Evolutionary conservation across 2,888 invertebrate genomes (phyloP), one percentile per base, ranked within the genome.

Genomic region (Acleris literana): DNA sequence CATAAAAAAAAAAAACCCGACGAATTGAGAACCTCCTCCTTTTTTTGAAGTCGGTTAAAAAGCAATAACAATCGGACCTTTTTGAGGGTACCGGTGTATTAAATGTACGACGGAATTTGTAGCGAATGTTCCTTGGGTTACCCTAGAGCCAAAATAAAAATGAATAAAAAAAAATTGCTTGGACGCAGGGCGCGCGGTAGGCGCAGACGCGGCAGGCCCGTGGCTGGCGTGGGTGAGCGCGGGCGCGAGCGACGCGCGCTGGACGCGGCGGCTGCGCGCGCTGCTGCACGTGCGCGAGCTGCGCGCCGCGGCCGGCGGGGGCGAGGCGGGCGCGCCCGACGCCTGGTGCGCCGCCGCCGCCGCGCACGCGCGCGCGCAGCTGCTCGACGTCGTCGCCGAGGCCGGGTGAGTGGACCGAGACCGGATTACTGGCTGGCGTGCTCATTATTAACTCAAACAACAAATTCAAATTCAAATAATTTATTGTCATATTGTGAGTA

Each of bases 331-430:
- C 63, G 16, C 76, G 70, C 82, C 83, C 33, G 84, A 77, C 63
- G 73, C 74, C 52, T 85, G 86, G 85, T 81, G 84, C 79, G 82
- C 82, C 29, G 79, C 73, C 57, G 76, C 70, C 61, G 77, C 77
- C 44, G 79, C 71, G 43, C 72, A 73, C 49, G 78, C 76, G 68
- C 82, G 87, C 70, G 72, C 77, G 49, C 81, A 78, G n/a, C 81
- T 88, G 46, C 74, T 72, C 11, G 87, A 83, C 48, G 68, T 79
- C 56, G 74, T 85, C 11, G 77, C 75, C 6, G 87, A 84, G 66
- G 84, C 85, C 3, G 85, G 84, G 83, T 82, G 64, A 74, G 80
- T 59, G 52, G 25, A 5, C 22, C 22, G 22, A 22, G 22, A 3
- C 22, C 25, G 5, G 25, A 5, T 5, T 25, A 5, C 25, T 25